A percentile compares a stretch with the other conserved stretches of the same genome.
These are phyloP conservation scores for Lethrus apterus DNA, from an alignment of 1,140 invertebrate genomes.

Conservation along the genomic window DNA sequence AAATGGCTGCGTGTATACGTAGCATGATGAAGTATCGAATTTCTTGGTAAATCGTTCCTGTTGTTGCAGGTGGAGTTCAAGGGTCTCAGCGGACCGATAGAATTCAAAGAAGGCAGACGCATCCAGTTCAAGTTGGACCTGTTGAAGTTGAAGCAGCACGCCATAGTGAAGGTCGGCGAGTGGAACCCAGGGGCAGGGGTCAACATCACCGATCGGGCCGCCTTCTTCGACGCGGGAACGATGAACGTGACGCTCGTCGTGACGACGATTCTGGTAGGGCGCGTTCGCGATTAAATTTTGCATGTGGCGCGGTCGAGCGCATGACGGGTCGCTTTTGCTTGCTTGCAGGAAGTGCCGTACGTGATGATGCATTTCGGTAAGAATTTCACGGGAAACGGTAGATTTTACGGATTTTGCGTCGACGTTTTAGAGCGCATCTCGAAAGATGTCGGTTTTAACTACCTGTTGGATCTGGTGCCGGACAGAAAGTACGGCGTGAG, in stretches of 20 bases:
- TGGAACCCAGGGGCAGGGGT: constrained; percentile 70
- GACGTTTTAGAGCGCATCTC: constrained; percentile 62
- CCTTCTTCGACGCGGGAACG: constrained; percentile 73
- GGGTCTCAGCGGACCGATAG: constrained; percentile 68
- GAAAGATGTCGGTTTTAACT: constrained; percentile 63
- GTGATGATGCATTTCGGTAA: constrained; percentile 60
- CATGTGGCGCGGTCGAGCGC: not conserved
- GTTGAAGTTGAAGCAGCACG: constrained; percentile 66
- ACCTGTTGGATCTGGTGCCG: constrained; percentile 63
- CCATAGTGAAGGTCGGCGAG: constrained; percentile 71
- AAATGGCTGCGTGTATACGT: too few species aligned
- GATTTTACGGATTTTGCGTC: constrained; percentile 74
- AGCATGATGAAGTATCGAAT: not conserved
- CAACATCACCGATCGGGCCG: constrained; percentile 74
- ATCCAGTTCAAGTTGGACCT: constrained; percentile 69
- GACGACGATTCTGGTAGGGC: constrained; percentile 77
- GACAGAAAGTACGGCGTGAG: constrained; percentile 72
- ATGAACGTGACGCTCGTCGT: constrained; percentile 84
- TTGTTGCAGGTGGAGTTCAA: constrained; percentile 59
- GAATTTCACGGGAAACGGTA: constrained; percentile 58
- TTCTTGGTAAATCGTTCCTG: too few species aligned
- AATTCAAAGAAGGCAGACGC: constrained; percentile 69
- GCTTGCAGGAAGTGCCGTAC: constrained; percentile 57
- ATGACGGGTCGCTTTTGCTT: not conserved
- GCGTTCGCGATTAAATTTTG: constrained; percentile 11